Evolutionary conservation across 2,888 invertebrate genomes (phyloP).

Genomic region (Agrilus cyanescens): DNA sequence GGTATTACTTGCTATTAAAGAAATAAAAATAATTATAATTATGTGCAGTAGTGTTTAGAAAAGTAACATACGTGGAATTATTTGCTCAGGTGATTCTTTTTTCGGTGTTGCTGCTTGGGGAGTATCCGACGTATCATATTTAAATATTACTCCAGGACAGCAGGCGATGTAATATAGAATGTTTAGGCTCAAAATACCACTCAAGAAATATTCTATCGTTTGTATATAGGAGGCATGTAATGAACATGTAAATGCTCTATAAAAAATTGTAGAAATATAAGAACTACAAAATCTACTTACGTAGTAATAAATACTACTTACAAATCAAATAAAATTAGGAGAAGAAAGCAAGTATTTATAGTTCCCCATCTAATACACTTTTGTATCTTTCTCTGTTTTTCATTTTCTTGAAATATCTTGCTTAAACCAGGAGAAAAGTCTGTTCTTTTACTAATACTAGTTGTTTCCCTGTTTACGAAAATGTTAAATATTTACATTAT

Average conservation of each 20-base stretch:
- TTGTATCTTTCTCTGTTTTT: constrained; percentile 5
- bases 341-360: constrained; percentile 42
- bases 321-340: constrained; percentile 49
- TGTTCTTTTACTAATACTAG: too few species aligned
- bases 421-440: too few species aligned
- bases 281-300: constrained; percentile 3
- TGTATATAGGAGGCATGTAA: constrained; percentile 34
- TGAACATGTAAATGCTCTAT: constrained; percentile 36
- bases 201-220: constrained; percentile 35
- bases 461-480: too few species aligned
- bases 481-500: too few species aligned
- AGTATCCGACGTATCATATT: constrained; percentile 25
- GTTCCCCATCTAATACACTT: constrained; percentile 44
- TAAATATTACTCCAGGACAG: constrained; percentile 36
- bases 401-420: background rate
- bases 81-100: too few species aligned
- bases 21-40: constrained; percentile 41
- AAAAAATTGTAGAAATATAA: constrained; percentile 19
- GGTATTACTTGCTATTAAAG: constrained; percentile 29
- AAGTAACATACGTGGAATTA: too few species aligned
- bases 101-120: too few species aligned
- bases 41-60: constrained; percentile 27
- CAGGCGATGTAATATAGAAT: constrained; percentile 39
- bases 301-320: constrained; percentile 31
- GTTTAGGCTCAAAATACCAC: constrained; percentile 38